Conservation (phyloP, 2,113 vertebrate species). For the Cnemophilus loriae region DNA sequence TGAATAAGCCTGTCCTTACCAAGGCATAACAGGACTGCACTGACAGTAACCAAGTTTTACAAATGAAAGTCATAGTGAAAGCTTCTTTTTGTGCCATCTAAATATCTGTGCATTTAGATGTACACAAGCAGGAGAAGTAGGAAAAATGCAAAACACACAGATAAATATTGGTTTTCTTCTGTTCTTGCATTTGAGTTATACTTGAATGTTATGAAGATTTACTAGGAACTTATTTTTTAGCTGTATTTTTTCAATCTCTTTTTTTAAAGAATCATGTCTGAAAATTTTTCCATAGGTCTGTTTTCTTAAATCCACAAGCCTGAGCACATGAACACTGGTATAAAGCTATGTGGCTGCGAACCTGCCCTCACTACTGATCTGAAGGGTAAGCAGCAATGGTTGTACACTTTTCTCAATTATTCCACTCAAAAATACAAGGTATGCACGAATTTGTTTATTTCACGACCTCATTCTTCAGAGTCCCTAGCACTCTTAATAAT, state of each 20-base stretch:
- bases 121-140: not conserved
- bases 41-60: not conserved
- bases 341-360: not conserved
- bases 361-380: not conserved
- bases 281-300: not conserved
- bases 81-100: not conserved
- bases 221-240: not conserved
- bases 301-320: not conserved
- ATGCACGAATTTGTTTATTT: not conserved
- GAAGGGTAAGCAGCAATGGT: not conserved
- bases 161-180: not conserved
- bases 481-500: not conserved
- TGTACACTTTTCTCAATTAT: not conserved
- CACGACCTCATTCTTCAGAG: not conserved
- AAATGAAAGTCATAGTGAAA: not conserved
- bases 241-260: not conserved
- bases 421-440: not conserved
- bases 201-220: not conserved
- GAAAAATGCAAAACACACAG: not conserved
- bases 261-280: not conserved
- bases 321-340: not conserved
- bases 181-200: not conserved
- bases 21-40: not conserved
- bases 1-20: not conserved
- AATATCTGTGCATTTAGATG: not conserved